phyloP scores from a whole-genome alignment of 2,888 invertebrate genomes.

The Lithophane semibrunnea region DNA sequence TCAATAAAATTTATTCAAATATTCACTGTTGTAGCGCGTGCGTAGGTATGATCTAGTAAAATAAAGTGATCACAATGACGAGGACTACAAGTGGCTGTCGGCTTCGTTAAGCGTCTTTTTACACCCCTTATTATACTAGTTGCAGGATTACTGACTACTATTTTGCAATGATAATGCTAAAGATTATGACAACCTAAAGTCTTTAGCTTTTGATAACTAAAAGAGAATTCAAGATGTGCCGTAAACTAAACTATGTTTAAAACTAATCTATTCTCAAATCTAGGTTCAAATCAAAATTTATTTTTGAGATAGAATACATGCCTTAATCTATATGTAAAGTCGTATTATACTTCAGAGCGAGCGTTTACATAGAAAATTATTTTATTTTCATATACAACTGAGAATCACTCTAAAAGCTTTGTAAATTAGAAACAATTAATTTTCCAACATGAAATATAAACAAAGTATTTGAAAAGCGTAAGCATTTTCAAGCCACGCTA shows the following conservation, averaged over 20 bases:
- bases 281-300: constrained; percentile 8
- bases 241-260: not conserved
- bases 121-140: not conserved
- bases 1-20: not conserved
- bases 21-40: not conserved
- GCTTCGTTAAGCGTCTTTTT: no score
- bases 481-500: constrained; percentile 20
- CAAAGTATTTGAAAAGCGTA: not conserved
- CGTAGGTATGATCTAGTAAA: not conserved
- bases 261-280: constrained; percentile 14
- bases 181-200: not conserved
- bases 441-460: not conserved
- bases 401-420: not conserved
- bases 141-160: not conserved
- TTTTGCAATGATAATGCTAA: not conserved
- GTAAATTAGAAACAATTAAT: not conserved
- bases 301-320: not conserved
- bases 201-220: not conserved
- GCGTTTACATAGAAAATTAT: not conserved
- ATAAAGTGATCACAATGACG: not conserved
- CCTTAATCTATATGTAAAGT: not conserved
- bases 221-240: not conserved
- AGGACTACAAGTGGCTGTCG: not conserved
- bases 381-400: not conserved
- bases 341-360: not conserved